Evolutionary conservation across 2,113 vertebrate genomes (phyloP).

Genomic region (Rhinoptilus africanus): DNA sequence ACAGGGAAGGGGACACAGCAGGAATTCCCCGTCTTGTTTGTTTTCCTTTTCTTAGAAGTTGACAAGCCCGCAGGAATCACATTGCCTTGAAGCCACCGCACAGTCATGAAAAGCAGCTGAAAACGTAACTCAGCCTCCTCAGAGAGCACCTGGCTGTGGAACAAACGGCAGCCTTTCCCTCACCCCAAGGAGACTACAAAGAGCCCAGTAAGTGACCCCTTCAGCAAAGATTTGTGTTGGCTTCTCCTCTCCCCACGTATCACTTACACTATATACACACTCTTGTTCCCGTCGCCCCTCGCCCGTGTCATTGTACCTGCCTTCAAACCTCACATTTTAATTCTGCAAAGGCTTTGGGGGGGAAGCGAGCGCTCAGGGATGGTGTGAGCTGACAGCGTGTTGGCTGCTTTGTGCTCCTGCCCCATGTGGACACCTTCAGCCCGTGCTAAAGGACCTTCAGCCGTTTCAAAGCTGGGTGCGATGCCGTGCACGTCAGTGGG

Average conservation of each 20-base stretch:
- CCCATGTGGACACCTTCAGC: not conserved
- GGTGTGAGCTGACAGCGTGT: not conserved
- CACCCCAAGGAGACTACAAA: not conserved
- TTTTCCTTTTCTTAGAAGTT: not conserved
- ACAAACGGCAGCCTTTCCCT: not conserved
- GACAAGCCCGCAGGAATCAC: not conserved
- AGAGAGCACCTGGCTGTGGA: not conserved
- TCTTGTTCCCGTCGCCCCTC: not conserved
- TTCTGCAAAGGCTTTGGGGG: not conserved
- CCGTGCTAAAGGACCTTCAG: not conserved
- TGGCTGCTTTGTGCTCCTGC: not conserved
- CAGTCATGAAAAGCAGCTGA: not conserved
- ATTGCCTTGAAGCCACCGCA: not conserved
- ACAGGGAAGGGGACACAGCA: not conserved
- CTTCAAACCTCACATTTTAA: not conserved
- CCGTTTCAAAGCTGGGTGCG: accelerated
- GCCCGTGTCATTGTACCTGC: not conserved
- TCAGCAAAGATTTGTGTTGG: not conserved
- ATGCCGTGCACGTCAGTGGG: accelerated
- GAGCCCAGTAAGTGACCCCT: not conserved
- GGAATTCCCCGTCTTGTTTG: not conserved
- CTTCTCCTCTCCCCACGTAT: not conserved
- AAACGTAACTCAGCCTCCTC: not conserved
- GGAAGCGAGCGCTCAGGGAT: not conserved
- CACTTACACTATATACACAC: not conserved